phyloP scores from a whole-genome alignment of 2,113 vertebrate genomes.

The Tetraodon nigroviridis region DNA sequence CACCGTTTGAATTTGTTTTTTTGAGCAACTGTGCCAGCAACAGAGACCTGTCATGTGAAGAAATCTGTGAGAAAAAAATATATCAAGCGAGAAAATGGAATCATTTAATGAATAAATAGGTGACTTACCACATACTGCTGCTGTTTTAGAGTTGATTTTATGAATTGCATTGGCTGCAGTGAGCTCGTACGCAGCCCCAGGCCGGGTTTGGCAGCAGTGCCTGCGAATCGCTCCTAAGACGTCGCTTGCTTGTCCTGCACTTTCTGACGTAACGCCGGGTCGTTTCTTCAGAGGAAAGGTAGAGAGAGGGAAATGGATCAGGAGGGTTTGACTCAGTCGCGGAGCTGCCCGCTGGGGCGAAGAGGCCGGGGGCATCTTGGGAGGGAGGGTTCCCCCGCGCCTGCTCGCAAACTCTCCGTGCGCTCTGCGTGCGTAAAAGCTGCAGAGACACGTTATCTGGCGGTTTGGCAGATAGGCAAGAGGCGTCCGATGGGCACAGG shows the following conservation, averaged over 20 bases:
- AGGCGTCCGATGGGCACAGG: conserved; percentile 17
- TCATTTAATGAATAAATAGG: conserved; percentile 46
- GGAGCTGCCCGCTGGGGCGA: conserved; percentile 47
- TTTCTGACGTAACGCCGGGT: conserved; percentile 76
- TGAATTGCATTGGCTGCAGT: conserved; percentile 64
- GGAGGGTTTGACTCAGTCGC: conserved; percentile 34
- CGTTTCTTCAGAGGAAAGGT: conserved; percentile 69
- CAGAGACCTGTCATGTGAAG: conserved; percentile 68
- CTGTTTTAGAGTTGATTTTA: conserved; percentile 52
- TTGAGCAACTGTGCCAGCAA: conserved; percentile 62
- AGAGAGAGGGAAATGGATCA: conserved; percentile 54
- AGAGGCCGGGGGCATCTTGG: conserved; percentile 40
- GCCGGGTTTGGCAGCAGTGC: conserved; percentile 71
- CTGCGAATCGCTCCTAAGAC: conserved; percentile 71
- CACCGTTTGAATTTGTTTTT: conserved; percentile 43
- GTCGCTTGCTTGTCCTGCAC: conserved; percentile 73
- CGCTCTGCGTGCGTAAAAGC: conserved; percentile 60
- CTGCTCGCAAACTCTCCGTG: conserved; percentile 34
- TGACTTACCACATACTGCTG: conserved; percentile 70
- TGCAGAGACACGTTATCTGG: conserved; percentile 19
- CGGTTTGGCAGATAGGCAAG: conserved; percentile 23
- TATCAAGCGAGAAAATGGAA: conserved; percentile 34
- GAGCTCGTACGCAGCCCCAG: conserved; percentile 64
- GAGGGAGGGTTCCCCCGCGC: conserved; percentile 45
- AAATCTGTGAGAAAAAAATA: conserved; percentile 48